Percentiles rank a stretch among this genome's conserved stretches.
phyloP scores from a whole-genome alignment of 2,113 vertebrate genomes.

The Aepyceros melampus region DNA sequence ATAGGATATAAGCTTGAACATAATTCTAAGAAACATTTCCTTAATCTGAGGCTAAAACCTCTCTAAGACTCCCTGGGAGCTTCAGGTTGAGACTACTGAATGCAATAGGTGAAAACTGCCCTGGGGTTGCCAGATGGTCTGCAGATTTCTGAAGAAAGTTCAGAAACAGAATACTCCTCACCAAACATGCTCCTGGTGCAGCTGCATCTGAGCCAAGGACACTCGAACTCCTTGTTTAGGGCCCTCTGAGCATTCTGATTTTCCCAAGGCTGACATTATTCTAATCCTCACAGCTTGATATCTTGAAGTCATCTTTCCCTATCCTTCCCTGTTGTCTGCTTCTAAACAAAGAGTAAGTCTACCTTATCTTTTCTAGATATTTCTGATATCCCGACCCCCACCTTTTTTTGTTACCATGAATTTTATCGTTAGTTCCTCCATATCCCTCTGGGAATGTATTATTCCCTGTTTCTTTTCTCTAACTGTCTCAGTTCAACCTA shows the following conservation, averaged over 20 bases:
- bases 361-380: background rate
- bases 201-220: background rate
- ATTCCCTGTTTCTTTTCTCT: background rate
- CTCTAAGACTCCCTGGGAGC: background rate
- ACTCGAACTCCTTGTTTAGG: fast-evolving
- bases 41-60: background rate
- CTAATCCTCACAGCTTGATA: background rate
- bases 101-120: background rate
- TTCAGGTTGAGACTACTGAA: background rate
- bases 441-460: background rate
- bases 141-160: background rate
- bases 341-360: background rate
- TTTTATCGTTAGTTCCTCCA: background rate
- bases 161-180: background rate
- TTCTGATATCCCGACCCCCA: background rate
- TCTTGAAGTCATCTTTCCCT: background rate
- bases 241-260: background rate
- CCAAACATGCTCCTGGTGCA: background rate
- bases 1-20: background rate
- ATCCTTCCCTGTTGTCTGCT: background rate
- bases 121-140: background rate
- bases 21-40: background rate
- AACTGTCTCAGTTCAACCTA: background rate
- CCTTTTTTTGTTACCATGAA: background rate
- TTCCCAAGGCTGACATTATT: background rate